Evolutionary conservation across 2,113 vertebrate genomes (phyloP).

Genomic region (Hymenochirus boettgeri): DNA sequence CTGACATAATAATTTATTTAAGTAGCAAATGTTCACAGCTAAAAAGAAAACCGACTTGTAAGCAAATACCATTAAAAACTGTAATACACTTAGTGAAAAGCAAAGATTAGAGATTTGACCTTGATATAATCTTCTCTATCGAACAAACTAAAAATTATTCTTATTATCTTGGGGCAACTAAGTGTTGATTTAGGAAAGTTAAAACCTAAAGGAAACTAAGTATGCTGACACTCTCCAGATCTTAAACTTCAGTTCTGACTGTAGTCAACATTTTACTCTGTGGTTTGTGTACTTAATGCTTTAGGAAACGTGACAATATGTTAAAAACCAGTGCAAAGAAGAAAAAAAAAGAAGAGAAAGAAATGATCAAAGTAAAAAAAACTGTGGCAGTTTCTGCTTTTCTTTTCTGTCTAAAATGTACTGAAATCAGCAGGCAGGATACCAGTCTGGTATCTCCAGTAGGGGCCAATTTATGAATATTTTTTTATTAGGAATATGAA

Average conservation of each 20-base stretch:
- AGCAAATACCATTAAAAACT: no score
- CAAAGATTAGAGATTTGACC: slow-evolving; percentile 18
- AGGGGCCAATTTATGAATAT: no score
- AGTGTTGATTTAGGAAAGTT: slow-evolving; percentile 40
- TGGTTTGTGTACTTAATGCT: slow-evolving; percentile 17
- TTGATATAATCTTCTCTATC: slow-evolving; percentile 11
- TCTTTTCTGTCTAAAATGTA: slow-evolving; percentile 28
- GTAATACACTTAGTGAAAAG: no score
- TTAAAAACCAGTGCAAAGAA: slow-evolving; percentile 21
- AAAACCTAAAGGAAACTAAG: slow-evolving; percentile 35
- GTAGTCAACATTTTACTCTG: slow-evolving; percentile 37
- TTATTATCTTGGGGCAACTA: slow-evolving; percentile 26
- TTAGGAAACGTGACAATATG: slow-evolving; percentile 31
- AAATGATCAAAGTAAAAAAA: no score
- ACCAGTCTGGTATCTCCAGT: no score
- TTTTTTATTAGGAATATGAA: no score
- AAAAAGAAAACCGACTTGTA: no score
- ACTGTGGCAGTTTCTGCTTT: slow-evolving; percentile 25
- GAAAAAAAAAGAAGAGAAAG: slow-evolving; percentile 28
- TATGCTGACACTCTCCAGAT: slow-evolving; percentile 32
- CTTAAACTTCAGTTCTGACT: slow-evolving; percentile 29
- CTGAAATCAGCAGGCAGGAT: slow-evolving; percentile 34
- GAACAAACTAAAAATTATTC: slow-evolving; percentile 33
- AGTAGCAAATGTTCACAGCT: no score
- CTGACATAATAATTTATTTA: no score